Conservation (phyloP, 1,140 invertebrate species). For the Trachymyrmex cornetzi region DNA sequence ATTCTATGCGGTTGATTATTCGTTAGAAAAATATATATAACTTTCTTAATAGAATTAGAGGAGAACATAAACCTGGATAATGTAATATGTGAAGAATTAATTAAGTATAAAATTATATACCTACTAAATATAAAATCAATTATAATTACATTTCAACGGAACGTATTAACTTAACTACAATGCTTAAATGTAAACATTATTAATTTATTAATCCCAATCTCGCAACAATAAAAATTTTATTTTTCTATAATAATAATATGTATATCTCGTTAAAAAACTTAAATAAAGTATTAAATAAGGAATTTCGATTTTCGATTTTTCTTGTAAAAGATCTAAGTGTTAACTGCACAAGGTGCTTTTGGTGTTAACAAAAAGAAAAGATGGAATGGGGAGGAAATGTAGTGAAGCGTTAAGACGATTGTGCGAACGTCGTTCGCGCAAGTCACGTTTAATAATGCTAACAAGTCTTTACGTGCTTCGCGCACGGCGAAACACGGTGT, state of each 20-base stretch:
- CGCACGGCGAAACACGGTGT: not conserved
- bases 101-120: not conserved
- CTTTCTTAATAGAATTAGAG: not conserved
- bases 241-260: not conserved
- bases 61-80: too few species aligned
- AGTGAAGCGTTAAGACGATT: not conserved
- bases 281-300: not conserved
- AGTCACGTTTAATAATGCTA: conserved; percentile 54
- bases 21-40: not conserved
- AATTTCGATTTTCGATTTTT: not conserved
- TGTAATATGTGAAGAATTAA: too few species aligned
- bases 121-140: not conserved
- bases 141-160: not conserved
- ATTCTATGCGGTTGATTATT: not conserved
- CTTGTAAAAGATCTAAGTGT: not conserved
- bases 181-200: not conserved
- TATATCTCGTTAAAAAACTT: not conserved
- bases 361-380: not conserved
- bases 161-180: too few species aligned
- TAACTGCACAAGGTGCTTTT: not conserved
- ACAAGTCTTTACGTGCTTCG: conserved; percentile 10
- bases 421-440: conserved; percentile 9
- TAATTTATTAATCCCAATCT: not conserved
- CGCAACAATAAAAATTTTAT: not conserved
- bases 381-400: conserved; percentile 4